These are phyloP conservation scores for Himalopsyche tibetana DNA, from an alignment of 2,888 invertebrate species.

Conservation along the genomic window DNA sequence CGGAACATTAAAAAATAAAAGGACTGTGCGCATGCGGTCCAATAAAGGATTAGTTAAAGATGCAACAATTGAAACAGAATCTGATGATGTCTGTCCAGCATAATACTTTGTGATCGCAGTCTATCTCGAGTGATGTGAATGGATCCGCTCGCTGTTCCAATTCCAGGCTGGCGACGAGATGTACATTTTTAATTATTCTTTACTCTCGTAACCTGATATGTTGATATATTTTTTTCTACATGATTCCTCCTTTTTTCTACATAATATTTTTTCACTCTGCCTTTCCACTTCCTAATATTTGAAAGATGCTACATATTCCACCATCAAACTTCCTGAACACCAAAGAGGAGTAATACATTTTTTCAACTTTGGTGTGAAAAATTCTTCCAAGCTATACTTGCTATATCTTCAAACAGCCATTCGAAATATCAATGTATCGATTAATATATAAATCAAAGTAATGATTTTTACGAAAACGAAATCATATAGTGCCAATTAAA, in stretches of 20 bases:
- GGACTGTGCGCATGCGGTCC: background rate
- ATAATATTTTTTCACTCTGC: background rate
- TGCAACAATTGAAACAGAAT: background rate
- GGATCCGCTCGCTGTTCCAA: background rate
- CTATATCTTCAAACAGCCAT: no score
- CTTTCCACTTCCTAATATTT: background rate
- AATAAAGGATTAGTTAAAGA: background rate
- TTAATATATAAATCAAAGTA: no score
- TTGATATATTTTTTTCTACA: background rate
- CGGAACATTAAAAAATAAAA: background rate
- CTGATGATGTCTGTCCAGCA: background rate
- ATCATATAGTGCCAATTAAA: no score
- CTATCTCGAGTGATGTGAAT: background rate
- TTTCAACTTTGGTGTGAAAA: no score
- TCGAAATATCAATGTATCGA: no score
- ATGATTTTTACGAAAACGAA: no score
- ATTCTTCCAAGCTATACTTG: no score
- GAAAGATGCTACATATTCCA: no score
- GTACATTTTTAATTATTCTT: conserved; percentile 16
- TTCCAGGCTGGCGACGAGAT: background rate
- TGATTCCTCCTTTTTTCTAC: background rate
- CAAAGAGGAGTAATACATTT: no score
- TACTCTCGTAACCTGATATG: background rate
- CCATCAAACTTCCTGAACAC: no score
- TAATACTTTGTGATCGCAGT: background rate